phyloP scores from a whole-genome alignment of 2,888 invertebrate genomes.

The Metallyticus violacea region DNA sequence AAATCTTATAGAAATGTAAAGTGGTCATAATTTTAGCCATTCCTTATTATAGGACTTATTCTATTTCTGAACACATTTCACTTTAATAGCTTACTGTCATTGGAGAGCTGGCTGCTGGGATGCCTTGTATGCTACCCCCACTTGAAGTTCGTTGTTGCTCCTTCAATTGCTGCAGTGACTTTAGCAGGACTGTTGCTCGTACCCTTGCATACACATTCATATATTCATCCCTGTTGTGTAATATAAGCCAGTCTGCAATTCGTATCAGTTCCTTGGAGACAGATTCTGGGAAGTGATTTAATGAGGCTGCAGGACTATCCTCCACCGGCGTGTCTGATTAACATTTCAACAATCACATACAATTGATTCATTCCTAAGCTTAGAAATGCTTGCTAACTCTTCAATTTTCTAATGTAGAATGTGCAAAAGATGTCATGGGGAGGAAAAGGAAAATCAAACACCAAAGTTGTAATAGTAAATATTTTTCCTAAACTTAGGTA shows the following conservation, averaged over 20 bases:
- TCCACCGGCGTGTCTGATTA: slow-evolving; percentile 44
- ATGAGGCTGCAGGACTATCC: slow-evolving; percentile 55
- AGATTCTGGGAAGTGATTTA: slow-evolving; percentile 67
- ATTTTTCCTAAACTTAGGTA: too few species aligned
- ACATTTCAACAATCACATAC: background rate
- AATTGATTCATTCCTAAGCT: too few species aligned
- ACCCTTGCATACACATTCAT: slow-evolving; percentile 72
- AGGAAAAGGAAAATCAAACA: too few species aligned
- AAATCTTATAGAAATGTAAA: too few species aligned
- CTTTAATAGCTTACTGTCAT: slow-evolving; percentile 60
- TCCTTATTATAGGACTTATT: too few species aligned
- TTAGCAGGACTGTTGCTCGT: slow-evolving; percentile 71
- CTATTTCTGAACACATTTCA: too few species aligned
- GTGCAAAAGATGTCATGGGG: too few species aligned
- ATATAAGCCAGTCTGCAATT: slow-evolving; percentile 84
- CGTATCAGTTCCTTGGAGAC: slow-evolving; percentile 69
- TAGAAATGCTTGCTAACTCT: too few species aligned
- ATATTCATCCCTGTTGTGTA: slow-evolving; percentile 69
- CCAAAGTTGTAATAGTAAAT: too few species aligned
- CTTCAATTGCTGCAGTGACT: slow-evolving; percentile 71
- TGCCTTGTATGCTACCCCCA: slow-evolving; percentile 66
- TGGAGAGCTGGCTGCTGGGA: slow-evolving; percentile 49
- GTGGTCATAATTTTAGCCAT: too few species aligned
- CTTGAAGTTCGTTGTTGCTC: slow-evolving; percentile 78
- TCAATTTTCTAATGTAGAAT: too few species aligned